phyloP scores from a whole-genome alignment of 1,140 invertebrate genomes.

The Himalopsyche phryganea region DNA sequence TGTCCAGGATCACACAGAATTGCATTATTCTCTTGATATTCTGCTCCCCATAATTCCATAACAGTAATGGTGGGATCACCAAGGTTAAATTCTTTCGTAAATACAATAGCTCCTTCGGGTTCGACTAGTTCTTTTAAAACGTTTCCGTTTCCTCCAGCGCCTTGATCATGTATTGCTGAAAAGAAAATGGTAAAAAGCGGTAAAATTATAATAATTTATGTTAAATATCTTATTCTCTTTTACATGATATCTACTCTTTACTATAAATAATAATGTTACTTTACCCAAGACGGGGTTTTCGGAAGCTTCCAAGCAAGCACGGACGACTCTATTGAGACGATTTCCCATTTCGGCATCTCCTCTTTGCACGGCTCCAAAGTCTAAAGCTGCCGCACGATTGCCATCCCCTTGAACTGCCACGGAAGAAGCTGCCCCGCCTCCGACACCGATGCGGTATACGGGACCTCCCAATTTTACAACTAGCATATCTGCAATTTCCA shows the following conservation, averaged over 20 bases:
- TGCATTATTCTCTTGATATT: conserved; percentile 97
- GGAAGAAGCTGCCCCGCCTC: conserved; percentile 93
- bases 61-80: conserved; percentile 93
- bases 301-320: conserved; percentile 83
- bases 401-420: conserved; percentile 88
- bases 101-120: conserved; percentile 88
- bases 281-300: conserved; percentile 85
- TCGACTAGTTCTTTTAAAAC: conserved; percentile 96
- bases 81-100: conserved; percentile 80
- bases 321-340: conserved; percentile 89
- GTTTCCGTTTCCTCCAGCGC: conserved; percentile 97
- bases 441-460: conserved; percentile 94
- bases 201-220: not conserved
- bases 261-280: too few relatives aligned
- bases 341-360: conserved; percentile 98
- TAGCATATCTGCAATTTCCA: conserved; percentile 61
- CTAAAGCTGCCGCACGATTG: conserved; percentile 80
- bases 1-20: conserved; percentile 70
- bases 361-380: conserved; percentile 95
- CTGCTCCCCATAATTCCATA: conserved; percentile 94
- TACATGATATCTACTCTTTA: not conserved
- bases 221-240: not conserved
- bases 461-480: conserved; percentile 95
- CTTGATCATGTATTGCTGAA: conserved; percentile 85
- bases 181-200: too few relatives aligned